phyloP scores from a whole-genome alignment of 1,140 invertebrate species.

The Atopsyche davidsoni region DNA sequence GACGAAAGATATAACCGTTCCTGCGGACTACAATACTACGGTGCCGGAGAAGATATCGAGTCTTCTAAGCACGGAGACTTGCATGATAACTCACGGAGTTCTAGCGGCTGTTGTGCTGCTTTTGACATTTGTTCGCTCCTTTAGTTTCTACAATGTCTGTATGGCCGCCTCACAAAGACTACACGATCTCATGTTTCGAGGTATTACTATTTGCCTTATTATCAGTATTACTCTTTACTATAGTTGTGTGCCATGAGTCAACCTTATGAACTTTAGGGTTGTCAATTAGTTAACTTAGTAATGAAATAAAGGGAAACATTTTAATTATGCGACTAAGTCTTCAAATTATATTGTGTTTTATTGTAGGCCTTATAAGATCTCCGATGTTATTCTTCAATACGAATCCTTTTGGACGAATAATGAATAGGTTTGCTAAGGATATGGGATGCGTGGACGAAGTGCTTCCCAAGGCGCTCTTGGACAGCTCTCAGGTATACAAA shows the following conservation, averaged over 20 bases:
- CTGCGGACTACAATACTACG: background rate
- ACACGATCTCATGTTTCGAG: constrained; percentile 62
- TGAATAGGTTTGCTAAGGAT: constrained; percentile 76
- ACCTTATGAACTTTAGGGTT: too few species aligned
- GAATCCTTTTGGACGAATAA: constrained; percentile 65
- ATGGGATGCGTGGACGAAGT: constrained; percentile 70
- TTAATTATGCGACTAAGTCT: background rate
- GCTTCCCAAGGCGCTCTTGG: constrained; percentile 62
- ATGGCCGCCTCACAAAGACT: constrained; percentile 59
- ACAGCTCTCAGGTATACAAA: constrained; percentile 57
- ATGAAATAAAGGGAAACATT: too few species aligned
- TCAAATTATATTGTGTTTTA: constrained; percentile 56
- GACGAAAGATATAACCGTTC: background rate
- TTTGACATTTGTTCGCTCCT: constrained; percentile 45
- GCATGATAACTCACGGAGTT: constrained; percentile 48
- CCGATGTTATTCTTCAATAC: constrained; percentile 80
- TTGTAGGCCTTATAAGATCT: constrained; percentile 61
- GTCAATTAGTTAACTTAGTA: too few species aligned
- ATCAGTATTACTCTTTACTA: too few species aligned
- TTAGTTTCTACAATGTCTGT: constrained; percentile 59
- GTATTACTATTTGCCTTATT: too few species aligned
- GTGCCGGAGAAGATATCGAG: background rate
- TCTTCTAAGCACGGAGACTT: constrained; percentile 28
- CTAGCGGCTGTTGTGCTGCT: constrained; percentile 46
- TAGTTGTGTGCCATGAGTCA: too few species aligned